phyloP scores from a whole-genome alignment of 37 sponge, comb jelly and placozoan species.

The Petrosia ficiformis region DNA sequence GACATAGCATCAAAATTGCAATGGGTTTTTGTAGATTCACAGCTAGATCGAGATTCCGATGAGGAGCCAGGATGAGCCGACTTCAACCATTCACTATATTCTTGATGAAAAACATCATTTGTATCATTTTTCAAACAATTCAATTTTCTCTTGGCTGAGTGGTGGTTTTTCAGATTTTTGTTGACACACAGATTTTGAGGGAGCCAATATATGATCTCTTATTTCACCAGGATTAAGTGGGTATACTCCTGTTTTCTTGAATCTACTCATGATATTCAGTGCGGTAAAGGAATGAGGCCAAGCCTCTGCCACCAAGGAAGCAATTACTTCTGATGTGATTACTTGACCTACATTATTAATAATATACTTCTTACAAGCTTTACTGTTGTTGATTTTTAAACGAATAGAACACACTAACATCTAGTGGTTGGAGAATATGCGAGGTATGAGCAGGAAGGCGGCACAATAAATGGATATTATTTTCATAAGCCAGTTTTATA shows the following conservation, averaged over 20 bases:
- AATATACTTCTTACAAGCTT: slow-evolving; percentile 38
- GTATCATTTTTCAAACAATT: slow-evolving; percentile 3
- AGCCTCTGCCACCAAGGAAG: slow-evolving; percentile 36
- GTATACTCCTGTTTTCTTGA: slow-evolving; percentile 45
- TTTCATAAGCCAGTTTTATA: slow-evolving; percentile 52
- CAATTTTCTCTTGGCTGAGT: background rate
- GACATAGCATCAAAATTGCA: background rate
- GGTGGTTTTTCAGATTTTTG: too few species aligned
- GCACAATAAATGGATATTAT: slow-evolving; percentile 40
- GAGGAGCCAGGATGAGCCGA: slow-evolving; percentile 44
- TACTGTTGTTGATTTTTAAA: slow-evolving; percentile 38
- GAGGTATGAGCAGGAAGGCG: slow-evolving; percentile 64
- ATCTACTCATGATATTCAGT: slow-evolving; percentile 50
- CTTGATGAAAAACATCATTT: slow-evolving; percentile 4
- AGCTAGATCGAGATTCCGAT: too few species aligned
- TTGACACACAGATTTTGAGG: slow-evolving; percentile 45
- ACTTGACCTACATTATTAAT: slow-evolving; percentile 35
- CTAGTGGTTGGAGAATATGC: slow-evolving; percentile 61
- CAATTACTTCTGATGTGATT: slow-evolving; percentile 33
- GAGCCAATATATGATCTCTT: slow-evolving; percentile 38
- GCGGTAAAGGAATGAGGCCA: slow-evolving; percentile 36
- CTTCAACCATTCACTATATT: slow-evolving; percentile 32
- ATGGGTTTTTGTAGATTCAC: too few species aligned
- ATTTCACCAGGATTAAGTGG: slow-evolving; percentile 57
- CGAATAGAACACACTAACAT: slow-evolving; percentile 66